Evolutionary conservation across 2,113 vertebrate genomes (phyloP).

Genomic region (Heptranchias perlo): DNA sequence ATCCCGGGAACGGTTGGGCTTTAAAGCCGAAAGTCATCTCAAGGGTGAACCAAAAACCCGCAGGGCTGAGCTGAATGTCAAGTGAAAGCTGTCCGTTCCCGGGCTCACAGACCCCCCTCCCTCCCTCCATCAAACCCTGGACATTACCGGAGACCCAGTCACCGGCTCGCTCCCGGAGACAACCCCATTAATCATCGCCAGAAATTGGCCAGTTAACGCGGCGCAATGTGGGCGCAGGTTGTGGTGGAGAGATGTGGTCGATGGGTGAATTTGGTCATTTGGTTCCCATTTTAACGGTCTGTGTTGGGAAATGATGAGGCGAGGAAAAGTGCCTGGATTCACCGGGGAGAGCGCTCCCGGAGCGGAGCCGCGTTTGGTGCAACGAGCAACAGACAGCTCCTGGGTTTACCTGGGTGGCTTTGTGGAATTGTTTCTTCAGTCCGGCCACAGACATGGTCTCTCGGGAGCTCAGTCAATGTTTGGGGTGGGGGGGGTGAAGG

Average conservation of each 20-base stretch:
- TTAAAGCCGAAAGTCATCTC: background rate
- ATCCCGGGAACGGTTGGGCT: background rate
- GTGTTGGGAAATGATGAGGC: background rate
- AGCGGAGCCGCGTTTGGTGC: too few relatives aligned
- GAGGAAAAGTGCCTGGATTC: background rate
- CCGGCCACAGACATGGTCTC: slow-evolving; percentile 73
- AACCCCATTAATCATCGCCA: background rate
- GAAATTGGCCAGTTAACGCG: background rate
- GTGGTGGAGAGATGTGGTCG: background rate
- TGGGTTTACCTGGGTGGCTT: slow-evolving; percentile 72
- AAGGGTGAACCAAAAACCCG: too few relatives aligned
- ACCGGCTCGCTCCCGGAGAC: background rate
- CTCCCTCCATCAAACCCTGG: too few relatives aligned
- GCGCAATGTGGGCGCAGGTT: background rate
- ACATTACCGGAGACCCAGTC: background rate
- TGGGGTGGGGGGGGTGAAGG: too few relatives aligned
- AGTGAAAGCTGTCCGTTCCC: background rate
- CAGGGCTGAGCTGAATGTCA: background rate
- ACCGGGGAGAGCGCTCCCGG: too few relatives aligned
- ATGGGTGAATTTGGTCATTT: too few relatives aligned
- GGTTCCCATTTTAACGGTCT: too few relatives aligned
- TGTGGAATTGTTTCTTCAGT: slow-evolving; percentile 80
- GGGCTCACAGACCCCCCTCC: too few relatives aligned
- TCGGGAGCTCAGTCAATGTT: background rate
- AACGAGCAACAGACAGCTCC: background rate